These are phyloP conservation scores for Cherax destructor DNA, from an alignment of 1,140 invertebrate species.

Conservation along the genomic window DNA sequence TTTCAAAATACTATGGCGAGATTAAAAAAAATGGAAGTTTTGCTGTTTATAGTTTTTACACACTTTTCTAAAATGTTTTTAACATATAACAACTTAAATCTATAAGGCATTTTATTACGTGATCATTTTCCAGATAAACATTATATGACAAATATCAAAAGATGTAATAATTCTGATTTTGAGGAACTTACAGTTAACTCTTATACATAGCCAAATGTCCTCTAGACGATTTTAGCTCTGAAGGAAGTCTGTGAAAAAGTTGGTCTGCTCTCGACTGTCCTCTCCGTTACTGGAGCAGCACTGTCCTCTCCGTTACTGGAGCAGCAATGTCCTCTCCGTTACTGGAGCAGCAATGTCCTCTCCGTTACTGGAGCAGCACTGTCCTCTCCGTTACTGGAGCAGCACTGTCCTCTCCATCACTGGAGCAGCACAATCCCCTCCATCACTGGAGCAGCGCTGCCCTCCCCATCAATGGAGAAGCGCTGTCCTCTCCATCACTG, in stretches of 20 bases:
- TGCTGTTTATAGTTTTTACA: not conserved
- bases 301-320: not conserved
- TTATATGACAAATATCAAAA: not conserved
- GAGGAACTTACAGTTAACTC: not conserved
- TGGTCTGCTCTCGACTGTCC: conserved; percentile 51
- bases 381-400: not conserved
- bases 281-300: not conserved
- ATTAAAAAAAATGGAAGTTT: not conserved
- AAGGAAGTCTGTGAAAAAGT: conserved; percentile 21
- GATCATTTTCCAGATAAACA: not conserved
- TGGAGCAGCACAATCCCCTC: no score
- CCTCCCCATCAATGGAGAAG: no score
- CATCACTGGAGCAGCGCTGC: no score
- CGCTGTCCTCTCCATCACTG: no score
- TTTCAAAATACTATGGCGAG: no score
- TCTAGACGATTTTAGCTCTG: not conserved
- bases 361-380: not conserved
- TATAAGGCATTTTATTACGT: not conserved
- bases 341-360: not conserved
- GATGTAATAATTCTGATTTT: not conserved
- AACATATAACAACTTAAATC: not conserved
- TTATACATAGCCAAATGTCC: not conserved
- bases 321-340: not conserved
- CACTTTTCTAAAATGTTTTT: not conserved
- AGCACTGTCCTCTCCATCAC: not conserved